phyloP scores from a whole-genome alignment of 2,888 invertebrate genomes.

The Spatulosminthurus flaviceps region DNA sequence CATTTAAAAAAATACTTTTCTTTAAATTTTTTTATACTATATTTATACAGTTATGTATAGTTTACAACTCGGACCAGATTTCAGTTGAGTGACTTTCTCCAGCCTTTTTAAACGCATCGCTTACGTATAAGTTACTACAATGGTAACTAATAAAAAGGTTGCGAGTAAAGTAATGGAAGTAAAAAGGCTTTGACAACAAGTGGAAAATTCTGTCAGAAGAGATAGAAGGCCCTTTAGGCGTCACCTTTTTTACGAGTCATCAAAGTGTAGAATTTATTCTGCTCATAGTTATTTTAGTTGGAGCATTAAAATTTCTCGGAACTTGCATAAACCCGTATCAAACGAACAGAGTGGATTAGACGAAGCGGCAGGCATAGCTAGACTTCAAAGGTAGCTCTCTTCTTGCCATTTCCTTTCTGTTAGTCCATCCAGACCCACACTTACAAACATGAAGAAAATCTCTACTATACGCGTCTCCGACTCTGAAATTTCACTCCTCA shows the following conservation, averaged over 20 bases:
- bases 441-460: too few species aligned
- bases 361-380: not conserved
- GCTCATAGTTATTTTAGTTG: not conserved
- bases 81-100: too few species aligned
- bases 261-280: not conserved
- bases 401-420: not conserved
- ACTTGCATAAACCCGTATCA: conserved; percentile 9
- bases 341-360: not conserved
- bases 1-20: too few species aligned
- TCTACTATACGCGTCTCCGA: too few species aligned
- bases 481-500: too few species aligned
- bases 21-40: too few species aligned
- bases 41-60: too few species aligned
- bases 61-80: too few species aligned
- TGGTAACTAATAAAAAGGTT: not conserved
- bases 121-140: not conserved
- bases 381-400: not conserved
- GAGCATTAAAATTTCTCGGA: not conserved
- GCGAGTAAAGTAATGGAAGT: not conserved
- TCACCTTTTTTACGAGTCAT: not conserved
- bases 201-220: not conserved
- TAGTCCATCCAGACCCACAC: not conserved
- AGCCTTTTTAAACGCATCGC: too few species aligned
- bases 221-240: not conserved
- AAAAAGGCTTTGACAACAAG: not conserved